These are phyloP conservation scores for Clarias batrachus DNA, from an alignment of 2,113 vertebrate species.

Conservation along the genomic window DNA sequence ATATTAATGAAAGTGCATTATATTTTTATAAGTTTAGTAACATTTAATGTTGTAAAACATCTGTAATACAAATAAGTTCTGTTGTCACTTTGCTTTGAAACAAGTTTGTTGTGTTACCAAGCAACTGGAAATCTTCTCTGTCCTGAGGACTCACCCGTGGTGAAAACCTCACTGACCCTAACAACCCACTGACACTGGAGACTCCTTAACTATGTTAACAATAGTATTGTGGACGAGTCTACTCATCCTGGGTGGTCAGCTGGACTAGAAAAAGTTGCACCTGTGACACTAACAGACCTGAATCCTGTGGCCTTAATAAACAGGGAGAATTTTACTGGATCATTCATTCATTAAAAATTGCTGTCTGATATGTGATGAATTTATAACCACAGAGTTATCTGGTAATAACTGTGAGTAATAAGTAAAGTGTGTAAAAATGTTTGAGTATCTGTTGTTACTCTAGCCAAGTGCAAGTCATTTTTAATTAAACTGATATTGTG, in stretches of 20 bases:
- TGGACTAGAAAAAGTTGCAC: background rate
- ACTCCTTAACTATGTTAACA: background rate
- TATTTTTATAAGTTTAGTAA: background rate
- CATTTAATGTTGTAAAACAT: background rate
- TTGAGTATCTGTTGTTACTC: background rate
- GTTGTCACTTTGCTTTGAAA: background rate
- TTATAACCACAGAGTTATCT: background rate
- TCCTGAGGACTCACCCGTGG: background rate
- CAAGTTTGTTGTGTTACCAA: background rate
- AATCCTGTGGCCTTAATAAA: background rate
- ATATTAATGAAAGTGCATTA: background rate
- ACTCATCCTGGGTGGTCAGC: background rate
- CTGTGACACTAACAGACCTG: background rate
- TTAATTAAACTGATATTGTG: background rate
- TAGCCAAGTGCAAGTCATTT: background rate
- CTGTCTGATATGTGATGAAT: slow-evolving; percentile 10
- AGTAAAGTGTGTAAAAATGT: background rate
- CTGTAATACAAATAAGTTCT: background rate
- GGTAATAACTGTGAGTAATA: background rate
- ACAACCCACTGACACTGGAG: background rate
- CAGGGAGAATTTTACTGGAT: background rate
- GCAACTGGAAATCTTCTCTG: no score
- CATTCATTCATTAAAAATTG: background rate
- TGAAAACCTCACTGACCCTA: background rate
- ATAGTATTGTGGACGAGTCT: background rate